Base-by-base conservation (phyloP, 2,888 invertebrate genomes). In the Xylota segnis region DNA sequence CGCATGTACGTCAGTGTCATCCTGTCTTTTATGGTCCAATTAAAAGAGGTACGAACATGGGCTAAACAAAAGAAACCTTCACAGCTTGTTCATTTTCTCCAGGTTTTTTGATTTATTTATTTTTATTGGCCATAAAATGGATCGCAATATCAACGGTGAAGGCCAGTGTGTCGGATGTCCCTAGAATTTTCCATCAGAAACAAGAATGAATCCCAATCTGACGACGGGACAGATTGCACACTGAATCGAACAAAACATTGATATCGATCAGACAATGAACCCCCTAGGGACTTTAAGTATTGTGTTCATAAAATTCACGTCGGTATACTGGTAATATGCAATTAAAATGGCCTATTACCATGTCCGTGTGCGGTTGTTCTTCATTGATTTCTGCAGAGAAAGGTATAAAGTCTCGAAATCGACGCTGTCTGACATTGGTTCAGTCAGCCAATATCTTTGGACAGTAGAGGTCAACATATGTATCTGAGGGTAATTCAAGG, bases 111-210 rank as follows among this genome's bases (percentile, higher is more conserved):
- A 71, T 81, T 70, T 59, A 81, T 71, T 59, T 63, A 29, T 50
- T 43, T 72, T 76, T 66, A 72, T 61, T 71, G 66, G 16, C 76
- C 58, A 76, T 72, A 82, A 83, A 79, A 65, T 79, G 63, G 68
- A 79, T 79, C 61, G 70, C 61, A 66, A 76, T 54, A 71, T 54
- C 47, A 76, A 45, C 47, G 58, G 29, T 45, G 84, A 82, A 86
- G 82, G 82, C 27, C 70, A 58, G 14, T 16, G 23, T 71, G 76
- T 27, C 63, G 27, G 70, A 37, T 70, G 76, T 70, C 59, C 50
- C 18, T 27, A 32, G 43, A 9, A 68, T 27, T 29, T 37, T 27
- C 10, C 59, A 14, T 27, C 50, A 27, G 14, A 16, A 34, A n/a
- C 58, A 37, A 16, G 16, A 37, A 37, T 40, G 43, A 47, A 56